A percentile compares a stretch with the other conserved stretches of the same genome.
phyloP scores from a whole-genome alignment of 2,113 vertebrate species.

The Brevimyrus niger region DNA sequence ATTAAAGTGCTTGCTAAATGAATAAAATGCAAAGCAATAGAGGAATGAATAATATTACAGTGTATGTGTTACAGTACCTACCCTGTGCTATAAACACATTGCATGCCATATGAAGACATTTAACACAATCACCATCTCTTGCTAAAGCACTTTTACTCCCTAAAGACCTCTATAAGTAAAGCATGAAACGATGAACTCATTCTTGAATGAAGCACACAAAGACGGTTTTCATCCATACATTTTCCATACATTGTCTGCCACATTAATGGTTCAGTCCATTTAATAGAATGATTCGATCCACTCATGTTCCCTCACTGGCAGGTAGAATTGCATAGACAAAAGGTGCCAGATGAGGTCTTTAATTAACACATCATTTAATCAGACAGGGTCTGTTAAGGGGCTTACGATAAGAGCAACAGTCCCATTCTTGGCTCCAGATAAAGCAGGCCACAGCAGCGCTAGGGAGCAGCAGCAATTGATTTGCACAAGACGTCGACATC shows the following conservation, averaged over 20 bases:
- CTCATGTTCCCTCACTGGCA: slow-evolving; percentile 44
- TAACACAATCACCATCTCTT: background rate
- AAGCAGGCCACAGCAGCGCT: slow-evolving; percentile 21
- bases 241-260: background rate
- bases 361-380: slow-evolving; percentile 54
- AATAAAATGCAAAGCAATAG: background rate
- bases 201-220: background rate
- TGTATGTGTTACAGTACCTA: background rate
- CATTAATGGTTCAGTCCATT: background rate
- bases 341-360: slow-evolving; percentile 36
- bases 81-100: background rate
- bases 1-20: background rate
- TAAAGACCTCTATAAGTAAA: background rate
- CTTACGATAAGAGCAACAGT: slow-evolving; percentile 33
- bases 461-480: background rate
- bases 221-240: background rate
- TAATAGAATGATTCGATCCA: slow-evolving; percentile 8
- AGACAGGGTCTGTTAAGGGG: slow-evolving; percentile 24
- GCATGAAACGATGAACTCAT: background rate
- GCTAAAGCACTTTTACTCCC: background rate
- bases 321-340: slow-evolving; percentile 26
- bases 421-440: slow-evolving; percentile 16
- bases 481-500: slow-evolving; percentile 20
- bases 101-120: background rate
- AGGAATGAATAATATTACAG: background rate